Base-by-base conservation (phyloP, 2,888 invertebrate genomes). In the Chorisops tibialis region DNA sequence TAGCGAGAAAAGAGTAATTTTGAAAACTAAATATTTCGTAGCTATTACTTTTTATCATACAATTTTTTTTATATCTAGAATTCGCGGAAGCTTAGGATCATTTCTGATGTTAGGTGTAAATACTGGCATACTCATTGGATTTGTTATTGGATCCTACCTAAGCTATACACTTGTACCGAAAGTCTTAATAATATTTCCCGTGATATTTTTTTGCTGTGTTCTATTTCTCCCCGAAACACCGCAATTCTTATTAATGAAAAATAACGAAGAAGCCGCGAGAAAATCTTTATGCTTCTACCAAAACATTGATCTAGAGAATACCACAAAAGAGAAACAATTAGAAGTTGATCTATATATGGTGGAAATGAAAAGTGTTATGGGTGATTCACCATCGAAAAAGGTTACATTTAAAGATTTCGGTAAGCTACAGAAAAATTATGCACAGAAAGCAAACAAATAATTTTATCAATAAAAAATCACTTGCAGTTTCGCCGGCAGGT, bases 1-100 rank as follows among this genome's bases (percentile, higher is more conserved):
- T 78, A 19, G 69, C 77, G 0, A 73, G 76, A 63, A 70, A 70
- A 22, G n/a, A 41, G 21, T 12, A 37, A 37, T 37, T 39, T 39
- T 16, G 19, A 43, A 51, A n/a, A n/a, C n/a, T n/a, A n/a, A n/a
- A n/a, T 4, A 5, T 49, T n/a, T n/a, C 16, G 19, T 19, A 37
- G n/a, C n/a, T 52, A 16, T 9, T 19, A 39, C 37, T 39, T 50
- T 7, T 21, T 30, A 35, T 47, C 1, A 49, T 24, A 14, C 7
- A 14, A 43, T 12, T n/a, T 1, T 9, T n/a, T n/a, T 1, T 12
- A 11, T 35, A 61, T 59, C 21, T 21, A 66, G 66, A 14, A 58
- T 67, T 30, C 64, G 68, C 49, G 68, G 68, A 9, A 54, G 38
- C 2, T 30, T 68, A 2, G 64, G 65, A 9, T 65, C 67, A 19